Conservation (phyloP, 1,140 invertebrate species). For the Capitella teleta region DNA sequence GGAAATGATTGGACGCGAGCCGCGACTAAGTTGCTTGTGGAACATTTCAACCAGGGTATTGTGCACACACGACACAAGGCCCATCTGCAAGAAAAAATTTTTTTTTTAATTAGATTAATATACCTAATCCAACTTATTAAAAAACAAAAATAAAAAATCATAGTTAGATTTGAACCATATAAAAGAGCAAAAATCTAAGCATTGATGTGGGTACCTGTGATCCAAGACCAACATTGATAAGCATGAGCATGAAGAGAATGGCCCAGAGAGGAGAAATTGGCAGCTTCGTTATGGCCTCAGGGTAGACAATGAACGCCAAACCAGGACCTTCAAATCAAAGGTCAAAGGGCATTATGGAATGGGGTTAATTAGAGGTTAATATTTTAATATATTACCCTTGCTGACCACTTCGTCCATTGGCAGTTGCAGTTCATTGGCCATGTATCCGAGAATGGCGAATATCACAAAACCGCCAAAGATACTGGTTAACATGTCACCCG, state of each 20-base stretch:
- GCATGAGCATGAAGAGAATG: conserved; percentile 94
- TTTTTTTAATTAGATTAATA: too few relatives aligned
- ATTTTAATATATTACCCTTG: too few relatives aligned
- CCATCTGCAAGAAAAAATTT: too few relatives aligned
- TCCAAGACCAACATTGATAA: conserved; percentile 81
- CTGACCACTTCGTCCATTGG: neutral
- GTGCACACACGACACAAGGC: too few relatives aligned
- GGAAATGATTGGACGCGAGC: too few relatives aligned
- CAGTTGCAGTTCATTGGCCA: conserved; percentile 52
- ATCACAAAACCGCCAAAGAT: conserved; percentile 98
- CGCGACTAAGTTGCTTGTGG: too few relatives aligned
- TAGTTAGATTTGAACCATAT: neutral
- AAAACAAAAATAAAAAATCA: neutral
- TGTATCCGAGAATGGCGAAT: conserved; percentile 96
- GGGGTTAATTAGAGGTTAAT: too few relatives aligned
- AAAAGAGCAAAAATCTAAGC: neutral
- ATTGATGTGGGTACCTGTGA: conserved; percentile 67
- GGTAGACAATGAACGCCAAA: conserved; percentile 90
- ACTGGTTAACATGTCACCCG: conserved; percentile 89
- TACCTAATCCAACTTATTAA: too few relatives aligned
- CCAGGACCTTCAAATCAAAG: conserved; percentile 61
- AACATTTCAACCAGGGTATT: too few relatives aligned
- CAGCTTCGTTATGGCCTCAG: conserved; percentile 85
- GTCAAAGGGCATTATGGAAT: too few relatives aligned
- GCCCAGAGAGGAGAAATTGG: conserved; percentile 91